Percentiles rank a stretch among this genome's conserved stretches.
Conservation (phyloP, 2,888 invertebrate genomes). For the Frankliniella intonsa region DNA sequence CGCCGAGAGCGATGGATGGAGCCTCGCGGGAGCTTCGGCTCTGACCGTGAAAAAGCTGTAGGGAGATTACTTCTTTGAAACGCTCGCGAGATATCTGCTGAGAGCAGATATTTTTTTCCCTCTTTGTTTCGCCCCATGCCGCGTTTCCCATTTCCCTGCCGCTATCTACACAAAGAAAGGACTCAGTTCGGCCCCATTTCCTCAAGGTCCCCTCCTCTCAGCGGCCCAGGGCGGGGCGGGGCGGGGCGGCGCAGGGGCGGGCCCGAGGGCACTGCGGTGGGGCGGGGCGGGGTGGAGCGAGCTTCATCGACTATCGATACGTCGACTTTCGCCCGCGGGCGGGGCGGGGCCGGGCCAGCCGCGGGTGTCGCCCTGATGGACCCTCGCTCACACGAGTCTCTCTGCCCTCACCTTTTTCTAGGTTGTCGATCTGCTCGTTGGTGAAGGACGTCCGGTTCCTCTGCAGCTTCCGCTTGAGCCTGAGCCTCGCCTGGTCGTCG, state of each 20-base stretch:
- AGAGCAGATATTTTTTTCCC: background rate
- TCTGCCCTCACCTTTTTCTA: slow-evolving; percentile 84
- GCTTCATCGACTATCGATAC: background rate
- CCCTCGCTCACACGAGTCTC: no score
- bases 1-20: no score
- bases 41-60: no score
- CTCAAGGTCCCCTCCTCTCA: background rate
- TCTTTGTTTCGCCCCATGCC: background rate
- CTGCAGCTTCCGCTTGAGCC: slow-evolving; percentile 93
- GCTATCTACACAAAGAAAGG: slow-evolving; percentile 14
- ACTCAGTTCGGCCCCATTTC: background rate
- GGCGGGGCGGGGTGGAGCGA: slow-evolving; percentile 1
- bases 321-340: background rate
- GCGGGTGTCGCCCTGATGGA: background rate
- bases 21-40: no score
- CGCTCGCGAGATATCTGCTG: background rate
- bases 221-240: slow-evolving; percentile 28
- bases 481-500: slow-evolving; percentile 85
- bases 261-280: slow-evolving; percentile 30
- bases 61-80: background rate
- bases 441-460: slow-evolving; percentile 97
- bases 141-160: slow-evolving; percentile 23
- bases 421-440: slow-evolving; percentile 96
- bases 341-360: background rate
- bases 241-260: slow-evolving; percentile 33